phyloP scores from a whole-genome alignment of 2,113 vertebrate species.

The Megaceryle maxima region DNA sequence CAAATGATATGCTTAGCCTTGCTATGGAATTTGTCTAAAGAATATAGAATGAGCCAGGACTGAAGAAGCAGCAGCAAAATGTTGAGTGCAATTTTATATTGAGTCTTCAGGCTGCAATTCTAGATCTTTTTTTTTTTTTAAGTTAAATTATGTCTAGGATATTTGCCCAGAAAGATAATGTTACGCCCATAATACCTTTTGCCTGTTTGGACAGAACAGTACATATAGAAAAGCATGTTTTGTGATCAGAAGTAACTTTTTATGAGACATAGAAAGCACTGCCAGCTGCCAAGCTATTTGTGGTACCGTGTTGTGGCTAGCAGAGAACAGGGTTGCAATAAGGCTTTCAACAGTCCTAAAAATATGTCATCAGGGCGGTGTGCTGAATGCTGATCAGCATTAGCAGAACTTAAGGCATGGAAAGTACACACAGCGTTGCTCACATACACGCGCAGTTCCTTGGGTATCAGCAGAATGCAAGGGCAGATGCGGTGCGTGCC shows the following conservation, averaged over 20 bases:
- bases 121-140: background rate
- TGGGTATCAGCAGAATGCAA: background rate
- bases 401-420: background rate
- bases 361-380: background rate
- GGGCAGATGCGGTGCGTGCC: background rate
- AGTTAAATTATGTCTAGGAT: background rate
- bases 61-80: background rate
- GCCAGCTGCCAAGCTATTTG: background rate
- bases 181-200: background rate
- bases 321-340: background rate
- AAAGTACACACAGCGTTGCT: background rate
- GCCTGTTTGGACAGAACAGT: background rate
- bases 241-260: background rate
- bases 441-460: accelerated
- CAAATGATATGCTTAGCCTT: background rate
- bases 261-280: background rate
- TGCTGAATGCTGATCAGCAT: background rate
- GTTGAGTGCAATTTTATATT: background rate
- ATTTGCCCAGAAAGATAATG: background rate
- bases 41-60: background rate
- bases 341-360: background rate
- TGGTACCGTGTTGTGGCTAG: background rate
- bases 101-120: background rate
- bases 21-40: background rate
- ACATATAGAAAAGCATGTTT: background rate